A percentile compares a stretch with the other conserved stretches of the same genome.
These are phyloP conservation scores for Drosophila mimetica DNA, from an alignment of 2,888 invertebrate genomes.

Conservation along the genomic window DNA sequence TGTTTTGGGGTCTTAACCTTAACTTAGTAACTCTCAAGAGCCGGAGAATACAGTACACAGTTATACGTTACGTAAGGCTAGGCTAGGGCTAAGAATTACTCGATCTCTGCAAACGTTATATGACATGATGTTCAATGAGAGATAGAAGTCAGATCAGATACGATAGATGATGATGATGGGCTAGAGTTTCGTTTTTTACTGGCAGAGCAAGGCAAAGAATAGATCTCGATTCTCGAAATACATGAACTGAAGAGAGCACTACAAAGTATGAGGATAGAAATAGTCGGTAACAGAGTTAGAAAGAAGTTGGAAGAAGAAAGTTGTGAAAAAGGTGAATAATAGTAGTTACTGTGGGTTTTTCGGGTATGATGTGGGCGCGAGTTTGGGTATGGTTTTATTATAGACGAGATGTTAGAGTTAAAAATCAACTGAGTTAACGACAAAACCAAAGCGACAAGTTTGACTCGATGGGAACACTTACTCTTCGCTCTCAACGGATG, in stretches of 20 bases:
- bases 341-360: constrained; percentile 15
- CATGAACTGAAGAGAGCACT: constrained; percentile 48
- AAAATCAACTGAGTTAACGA: constrained; percentile 73
- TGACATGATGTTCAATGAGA: constrained; percentile 16
- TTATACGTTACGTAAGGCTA: constrained; percentile 52
- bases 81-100: constrained; percentile 48
- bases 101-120: constrained; percentile 54
- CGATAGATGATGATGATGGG: constrained; percentile 16
- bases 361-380: constrained; percentile 45
- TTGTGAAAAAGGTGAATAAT: constrained; percentile 36
- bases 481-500: constrained; percentile 83
- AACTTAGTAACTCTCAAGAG: constrained; percentile 24
- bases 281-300: constrained; percentile 19
- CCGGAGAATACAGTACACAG: constrained; percentile 39
- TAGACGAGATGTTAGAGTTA: constrained; percentile 53
- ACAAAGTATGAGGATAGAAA: constrained; percentile 42
- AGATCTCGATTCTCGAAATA: constrained; percentile 31
- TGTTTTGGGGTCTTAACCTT: constrained; percentile 35
- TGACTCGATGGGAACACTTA: constrained; percentile 77
- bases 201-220: constrained; percentile 66
- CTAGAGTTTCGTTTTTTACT: constrained; percentile 44
- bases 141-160: constrained; percentile 29
- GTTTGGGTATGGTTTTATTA: constrained; percentile 33
- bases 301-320: constrained; percentile 32
- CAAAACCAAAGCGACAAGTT: constrained; percentile 64